A percentile compares a stretch with the other conserved stretches of the same genome.
Evolutionary conservation across 2,113 vertebrate species (phyloP).

Genomic region (Numenius arquata): DNA sequence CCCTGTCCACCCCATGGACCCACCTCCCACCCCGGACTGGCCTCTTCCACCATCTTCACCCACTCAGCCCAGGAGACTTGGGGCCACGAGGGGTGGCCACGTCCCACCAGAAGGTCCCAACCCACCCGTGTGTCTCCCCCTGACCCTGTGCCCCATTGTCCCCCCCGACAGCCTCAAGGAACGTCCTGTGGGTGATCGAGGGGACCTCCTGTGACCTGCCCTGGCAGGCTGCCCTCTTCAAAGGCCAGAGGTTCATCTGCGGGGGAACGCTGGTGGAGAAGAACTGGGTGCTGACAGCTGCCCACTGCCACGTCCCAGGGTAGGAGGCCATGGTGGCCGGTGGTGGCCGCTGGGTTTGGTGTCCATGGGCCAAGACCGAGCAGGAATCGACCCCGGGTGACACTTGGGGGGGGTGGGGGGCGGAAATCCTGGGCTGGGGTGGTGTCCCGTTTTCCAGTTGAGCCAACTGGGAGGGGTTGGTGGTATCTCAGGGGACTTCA

Average conservation of each 20-base stretch:
- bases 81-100: not conserved
- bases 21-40: fast-evolving
- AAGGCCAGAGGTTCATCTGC: conserved; percentile 68
- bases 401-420: too few relatives aligned
- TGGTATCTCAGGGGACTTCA: not conserved
- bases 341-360: not conserved
- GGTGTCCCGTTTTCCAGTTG: too few relatives aligned
- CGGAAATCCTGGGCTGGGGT: too few relatives aligned
- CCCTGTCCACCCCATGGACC: not conserved
- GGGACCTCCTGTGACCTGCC: conserved; percentile 12
- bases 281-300: conserved; percentile 87
- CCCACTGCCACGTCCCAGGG: conserved; percentile 74
- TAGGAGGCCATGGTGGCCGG: not conserved
- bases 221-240: conserved; percentile 70
- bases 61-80: not conserved
- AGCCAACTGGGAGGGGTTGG: not conserved
- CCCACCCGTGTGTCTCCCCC: not conserved
- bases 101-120: not conserved
- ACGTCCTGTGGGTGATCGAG: not conserved
- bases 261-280: conserved; percentile 83
- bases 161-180: not conserved
- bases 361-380: not conserved
- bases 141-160: not conserved
- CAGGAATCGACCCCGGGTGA: fast-evolving
- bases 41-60: not conserved